Conservation (phyloP, 2,113 vertebrate genomes). For the Macheiramphus alcinus region DNA sequence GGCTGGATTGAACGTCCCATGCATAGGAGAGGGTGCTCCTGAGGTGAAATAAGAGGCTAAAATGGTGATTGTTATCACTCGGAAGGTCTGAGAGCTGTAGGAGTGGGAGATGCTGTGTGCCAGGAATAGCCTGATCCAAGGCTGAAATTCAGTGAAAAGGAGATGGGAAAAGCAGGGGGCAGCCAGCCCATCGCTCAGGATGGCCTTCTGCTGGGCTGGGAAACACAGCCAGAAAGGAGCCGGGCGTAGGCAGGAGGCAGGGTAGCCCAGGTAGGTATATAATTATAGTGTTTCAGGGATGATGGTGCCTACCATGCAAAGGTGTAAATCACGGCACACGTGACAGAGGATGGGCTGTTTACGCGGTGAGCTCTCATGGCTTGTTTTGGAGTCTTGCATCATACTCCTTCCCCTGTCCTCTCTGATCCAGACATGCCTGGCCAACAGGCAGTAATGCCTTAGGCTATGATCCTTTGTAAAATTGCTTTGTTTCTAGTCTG, state of each 20-base stretch:
- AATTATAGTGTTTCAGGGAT: rapidly evolving
- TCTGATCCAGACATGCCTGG: conserved; percentile 30
- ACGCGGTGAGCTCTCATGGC: rapidly evolving
- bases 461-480: conserved; percentile 1
- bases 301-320: rapidly evolving
- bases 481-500: background rate
- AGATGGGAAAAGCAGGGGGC: background rate
- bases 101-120: rapidly evolving
- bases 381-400: background rate
- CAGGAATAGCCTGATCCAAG: background rate
- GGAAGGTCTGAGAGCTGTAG: background rate
- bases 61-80: background rate
- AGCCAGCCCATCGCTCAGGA: background rate
- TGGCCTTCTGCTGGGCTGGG: background rate
- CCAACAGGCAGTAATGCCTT: conserved; percentile 1
- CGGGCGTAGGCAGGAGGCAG: rapidly evolving
- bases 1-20: rapidly evolving
- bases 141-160: background rate
- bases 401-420: background rate
- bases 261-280: rapidly evolving
- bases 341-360: background rate
- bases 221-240: background rate
- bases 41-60: background rate
- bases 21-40: background rate
- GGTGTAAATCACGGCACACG: rapidly evolving